Conservation (phyloP, 2,797 vertebrate species). For the Enteromius treurensis region DNA sequence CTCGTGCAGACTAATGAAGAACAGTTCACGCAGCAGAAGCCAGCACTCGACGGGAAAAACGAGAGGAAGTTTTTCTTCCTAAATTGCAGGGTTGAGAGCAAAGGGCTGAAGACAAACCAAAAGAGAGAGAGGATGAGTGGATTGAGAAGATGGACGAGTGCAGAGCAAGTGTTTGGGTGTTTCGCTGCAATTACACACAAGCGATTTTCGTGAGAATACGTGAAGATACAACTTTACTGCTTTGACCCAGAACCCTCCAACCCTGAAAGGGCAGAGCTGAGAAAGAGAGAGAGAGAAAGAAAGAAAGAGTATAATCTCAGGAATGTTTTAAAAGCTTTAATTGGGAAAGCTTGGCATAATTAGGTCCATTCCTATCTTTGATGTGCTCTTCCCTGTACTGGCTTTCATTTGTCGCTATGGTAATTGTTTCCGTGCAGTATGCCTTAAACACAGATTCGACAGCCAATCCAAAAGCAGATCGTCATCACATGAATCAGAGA, state of each 20-base stretch:
- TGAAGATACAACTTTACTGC: constrained; percentile 31
- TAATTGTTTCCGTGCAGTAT: constrained; percentile 77
- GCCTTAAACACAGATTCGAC: constrained; percentile 60
- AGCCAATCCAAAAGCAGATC: constrained; percentile 45
- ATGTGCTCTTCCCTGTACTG: constrained; percentile 67
- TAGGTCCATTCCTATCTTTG: constrained; percentile 78
- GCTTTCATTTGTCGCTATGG: constrained; percentile 78
- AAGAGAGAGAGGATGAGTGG: constrained; percentile 39
- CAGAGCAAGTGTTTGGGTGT: constrained; percentile 22
- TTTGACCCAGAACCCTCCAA: constrained; percentile 32
- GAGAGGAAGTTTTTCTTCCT: constrained; percentile 46
- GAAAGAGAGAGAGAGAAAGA: constrained; percentile 13
- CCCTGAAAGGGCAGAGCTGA: constrained; percentile 16
- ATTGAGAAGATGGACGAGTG: constrained; percentile 24
- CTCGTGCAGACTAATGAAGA: constrained; percentile 59
- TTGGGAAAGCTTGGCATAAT: constrained; percentile 79
- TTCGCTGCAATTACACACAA: constrained; percentile 29
- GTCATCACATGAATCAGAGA: constrained; percentile 55
- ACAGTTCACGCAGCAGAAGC: constrained; percentile 56
- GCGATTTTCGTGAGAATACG: background rate
- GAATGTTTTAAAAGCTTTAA: constrained; percentile 82
- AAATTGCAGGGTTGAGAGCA: constrained; percentile 51
- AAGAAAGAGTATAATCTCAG: constrained; percentile 65
- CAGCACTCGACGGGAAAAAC: constrained; percentile 49
- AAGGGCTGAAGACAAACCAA: constrained; percentile 37